These are phyloP conservation scores for Hypsibius dujardini DNA, from an alignment of 1,140 invertebrate genomes.

Conservation along the genomic window DNA sequence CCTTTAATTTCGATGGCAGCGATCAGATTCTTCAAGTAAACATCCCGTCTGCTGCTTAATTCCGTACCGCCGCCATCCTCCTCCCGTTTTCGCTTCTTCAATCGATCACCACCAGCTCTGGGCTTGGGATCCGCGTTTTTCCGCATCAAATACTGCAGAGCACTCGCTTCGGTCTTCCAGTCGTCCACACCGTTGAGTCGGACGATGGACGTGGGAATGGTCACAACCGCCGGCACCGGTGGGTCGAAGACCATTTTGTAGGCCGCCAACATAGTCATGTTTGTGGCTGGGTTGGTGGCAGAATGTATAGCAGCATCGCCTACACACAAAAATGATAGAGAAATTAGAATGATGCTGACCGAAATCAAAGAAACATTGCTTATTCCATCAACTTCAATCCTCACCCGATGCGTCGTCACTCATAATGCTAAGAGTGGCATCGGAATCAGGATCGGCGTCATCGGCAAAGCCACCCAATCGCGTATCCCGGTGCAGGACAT, in stretches of 20 bases:
- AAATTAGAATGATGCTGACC: too few species aligned
- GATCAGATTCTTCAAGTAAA: not conserved
- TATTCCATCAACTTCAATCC: not conserved
- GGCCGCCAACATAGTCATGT: not conserved
- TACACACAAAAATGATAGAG: too few species aligned
- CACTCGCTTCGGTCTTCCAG: slow-evolving; percentile 14
- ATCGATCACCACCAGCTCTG: not conserved
- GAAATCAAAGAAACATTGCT: too few species aligned
- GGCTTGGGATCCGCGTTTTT: not conserved
- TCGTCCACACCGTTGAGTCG: not conserved
- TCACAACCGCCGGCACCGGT: slow-evolving; percentile 3
- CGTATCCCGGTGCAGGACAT: not conserved
- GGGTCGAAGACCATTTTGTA: slow-evolving; percentile 8
- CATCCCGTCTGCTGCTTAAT: not conserved
- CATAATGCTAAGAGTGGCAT: slow-evolving; percentile 3
- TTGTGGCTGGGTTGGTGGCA: not conserved
- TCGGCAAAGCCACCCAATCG: not conserved
- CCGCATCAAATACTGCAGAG: not conserved
- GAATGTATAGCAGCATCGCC: not conserved
- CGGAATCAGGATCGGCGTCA: not conserved
- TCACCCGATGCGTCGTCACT: not conserved
- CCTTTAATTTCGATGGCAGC: slow-evolving; percentile 12
- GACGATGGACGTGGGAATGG: slow-evolving; percentile 8
- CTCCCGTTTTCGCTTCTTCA: not conserved
- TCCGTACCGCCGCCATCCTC: not conserved